Base-by-base conservation (phyloP, 1,140 invertebrate species). In the Vanessa atalanta region DNA sequence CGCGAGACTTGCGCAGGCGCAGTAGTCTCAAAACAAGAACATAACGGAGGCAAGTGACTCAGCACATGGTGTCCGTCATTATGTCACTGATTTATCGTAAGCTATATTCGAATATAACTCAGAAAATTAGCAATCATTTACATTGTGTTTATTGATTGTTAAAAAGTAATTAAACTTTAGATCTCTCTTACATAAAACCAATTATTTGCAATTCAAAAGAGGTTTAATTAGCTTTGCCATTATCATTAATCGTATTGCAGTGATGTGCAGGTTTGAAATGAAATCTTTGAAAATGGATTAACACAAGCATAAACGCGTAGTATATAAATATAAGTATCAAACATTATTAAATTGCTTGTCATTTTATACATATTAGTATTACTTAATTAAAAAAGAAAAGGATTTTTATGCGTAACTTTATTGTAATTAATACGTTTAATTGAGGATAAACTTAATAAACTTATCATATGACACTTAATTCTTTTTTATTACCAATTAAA, bases 1-100 rank as follows among this genome's bases (percentile, higher is more conserved):
- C 81, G 77, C 81, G 71, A 69, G 20, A 47, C 53, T 57, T 47
- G 53, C 66, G 23, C 57, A 37, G 31, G 57, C 26, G 55, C 16
- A 57, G 1, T 57, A 20, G 15, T n/a, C 57, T 31, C 26, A 61
- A 61, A 61, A 61, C 57, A 61, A 61, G 57, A 61, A 61, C 31
- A 61, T 37, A 37, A 61, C 57, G 3, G 57, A 31, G 13, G 15
- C 57, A 26, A 61, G 57, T 61, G 57, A 61, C 23, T 61, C 57
- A 61, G 57, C 57, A 31, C 13, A 31, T 61, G 57, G 57, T 57
- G 55, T 31, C 31, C 53, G 7, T 61, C 26, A 61, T 61, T 61
- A 61, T 61, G 57, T 61, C 57, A 61, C 26, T 61, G 5, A 26
- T 43, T 11, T 37, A 31, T n/a, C 15, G 23, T 37, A 31, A 61